Evolutionary conservation across 1,140 invertebrate genomes (phyloP).

Genomic region (Diabrotica undecimpunctata): DNA sequence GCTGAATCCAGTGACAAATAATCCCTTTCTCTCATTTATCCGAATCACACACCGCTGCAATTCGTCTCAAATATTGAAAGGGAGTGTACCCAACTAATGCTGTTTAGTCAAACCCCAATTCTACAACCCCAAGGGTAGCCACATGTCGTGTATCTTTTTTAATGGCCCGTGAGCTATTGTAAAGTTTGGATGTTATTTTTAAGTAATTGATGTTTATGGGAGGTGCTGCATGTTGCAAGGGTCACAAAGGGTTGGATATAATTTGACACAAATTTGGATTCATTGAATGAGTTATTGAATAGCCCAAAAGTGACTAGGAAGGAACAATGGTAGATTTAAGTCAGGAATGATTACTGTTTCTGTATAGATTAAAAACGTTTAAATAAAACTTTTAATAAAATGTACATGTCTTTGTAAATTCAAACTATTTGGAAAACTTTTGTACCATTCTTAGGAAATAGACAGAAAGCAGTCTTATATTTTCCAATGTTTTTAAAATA

Average conservation of each 20-base stretch:
- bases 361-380: too few relatives aligned
- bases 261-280: conserved; percentile 1
- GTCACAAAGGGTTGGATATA: neutral
- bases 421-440: too few relatives aligned
- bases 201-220: conserved; percentile 4
- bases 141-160: conserved; percentile 22
- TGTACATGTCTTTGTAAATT: too few relatives aligned
- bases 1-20: neutral
- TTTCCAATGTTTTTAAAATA: too few relatives aligned
- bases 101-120: conserved; percentile 14
- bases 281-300: neutral
- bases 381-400: too few relatives aligned
- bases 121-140: conserved; percentile 13
- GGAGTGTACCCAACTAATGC: conserved; percentile 18
- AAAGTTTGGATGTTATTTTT: conserved; percentile 19
- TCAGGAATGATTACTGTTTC: too few relatives aligned
- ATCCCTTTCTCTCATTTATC: neutral
- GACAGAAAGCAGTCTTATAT: too few relatives aligned
- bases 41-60: neutral
- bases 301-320: neutral
- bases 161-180: conserved; percentile 21
- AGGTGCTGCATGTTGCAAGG: neutral
- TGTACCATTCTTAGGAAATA: too few relatives aligned
- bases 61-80: neutral
- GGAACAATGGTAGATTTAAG: too few relatives aligned